A percentile compares a stretch with the other conserved stretches of the same genome.
These are phyloP conservation scores for Therioaphis trifolii DNA, from an alignment of 2,888 invertebrate species.

Conservation along the genomic window DNA sequence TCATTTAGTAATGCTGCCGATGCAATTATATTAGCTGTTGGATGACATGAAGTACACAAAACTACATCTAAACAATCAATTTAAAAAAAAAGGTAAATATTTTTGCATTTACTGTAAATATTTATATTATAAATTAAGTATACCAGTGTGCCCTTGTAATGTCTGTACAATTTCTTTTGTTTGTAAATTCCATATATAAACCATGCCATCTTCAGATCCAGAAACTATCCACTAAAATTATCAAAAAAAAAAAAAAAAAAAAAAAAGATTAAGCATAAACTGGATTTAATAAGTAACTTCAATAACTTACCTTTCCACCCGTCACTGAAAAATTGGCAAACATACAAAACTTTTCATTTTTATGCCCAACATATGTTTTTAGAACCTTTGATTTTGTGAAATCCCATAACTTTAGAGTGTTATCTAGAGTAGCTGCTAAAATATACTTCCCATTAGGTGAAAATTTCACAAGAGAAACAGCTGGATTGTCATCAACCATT, in stretches of 20 bases:
- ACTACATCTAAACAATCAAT: conserved; percentile 79
- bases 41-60: conserved; percentile 98
- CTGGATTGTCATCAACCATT: conserved; percentile 98
- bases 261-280: background rate
- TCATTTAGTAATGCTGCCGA: conserved; percentile 98
- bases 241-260: too few species aligned
- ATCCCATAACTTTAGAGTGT: conserved; percentile 98
- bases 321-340: conserved; percentile 99
- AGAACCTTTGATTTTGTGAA: conserved; percentile 98
- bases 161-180: conserved; percentile 99
- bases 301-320: conserved; percentile 87
- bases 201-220: conserved; percentile 98
- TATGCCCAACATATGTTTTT: conserved; percentile 98
- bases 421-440: conserved; percentile 96
- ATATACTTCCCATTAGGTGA: conserved; percentile 99
- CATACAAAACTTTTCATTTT: conserved; percentile 99
- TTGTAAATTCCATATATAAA: conserved; percentile 99
- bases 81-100: conserved; percentile 14
- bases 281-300: conserved; percentile 35
- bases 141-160: conserved; percentile 95
- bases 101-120: background rate
- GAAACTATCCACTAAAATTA: conserved; percentile 95
- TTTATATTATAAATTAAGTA: conserved; percentile 65
- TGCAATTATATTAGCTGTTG: conserved; percentile 98
- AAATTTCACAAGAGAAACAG: conserved; percentile 99